Base-by-base conservation (phyloP, 2,797 vertebrate genomes). In the Cygnus olor region DNA sequence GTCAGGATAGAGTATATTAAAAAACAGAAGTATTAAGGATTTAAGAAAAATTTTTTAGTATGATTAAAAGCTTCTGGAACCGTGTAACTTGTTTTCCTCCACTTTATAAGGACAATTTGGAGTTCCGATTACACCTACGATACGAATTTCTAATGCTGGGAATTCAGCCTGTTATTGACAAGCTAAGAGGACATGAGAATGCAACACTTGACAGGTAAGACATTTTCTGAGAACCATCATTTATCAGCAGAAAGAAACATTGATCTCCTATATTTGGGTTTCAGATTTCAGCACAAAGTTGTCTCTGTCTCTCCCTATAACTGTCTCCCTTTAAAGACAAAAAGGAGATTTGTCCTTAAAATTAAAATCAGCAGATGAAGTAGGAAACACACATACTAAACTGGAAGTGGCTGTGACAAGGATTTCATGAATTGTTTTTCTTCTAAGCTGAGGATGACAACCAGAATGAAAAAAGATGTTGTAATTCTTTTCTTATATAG, bases 131-230 rank as follows among this genome's bases (percentile, higher is more conserved):
- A 63, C 99, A 99, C 81, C 98, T 99, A 44, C 98, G 99, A 96
- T 99, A 99, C 19, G 99, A 99, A 95, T 99, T 99, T 96, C 97
- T 99, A 86, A 99, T 99, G 99, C 96, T 99, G 96, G 99, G 99
- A 89, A 99, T 99, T 96, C 99, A 99, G 79, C 99, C 99, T 0
- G 98, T 99, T 88, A 99, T 99, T 64, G 99, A 99, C 96, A 99
- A 99, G 91, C 99, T 99, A 82, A 96, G 99, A 95, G 98, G 98
- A 94, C 99, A 99, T 0, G 99, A 99, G 95, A 99, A 99, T 51
- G 98, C 99, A 90, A 99, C 99, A 36, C 97, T 99, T 90, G 99
- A 99, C 94, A 98, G 99, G 99, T 99, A 97, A 97, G 95, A 51
- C 36, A 8, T 64, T 86, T 90, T 77, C 10, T 53, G 32, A 44